Percentiles rank a stretch among this genome's conserved stretches.
Conservation (phyloP, 2,888 invertebrate species). For the Synergus laeviventris region DNA sequence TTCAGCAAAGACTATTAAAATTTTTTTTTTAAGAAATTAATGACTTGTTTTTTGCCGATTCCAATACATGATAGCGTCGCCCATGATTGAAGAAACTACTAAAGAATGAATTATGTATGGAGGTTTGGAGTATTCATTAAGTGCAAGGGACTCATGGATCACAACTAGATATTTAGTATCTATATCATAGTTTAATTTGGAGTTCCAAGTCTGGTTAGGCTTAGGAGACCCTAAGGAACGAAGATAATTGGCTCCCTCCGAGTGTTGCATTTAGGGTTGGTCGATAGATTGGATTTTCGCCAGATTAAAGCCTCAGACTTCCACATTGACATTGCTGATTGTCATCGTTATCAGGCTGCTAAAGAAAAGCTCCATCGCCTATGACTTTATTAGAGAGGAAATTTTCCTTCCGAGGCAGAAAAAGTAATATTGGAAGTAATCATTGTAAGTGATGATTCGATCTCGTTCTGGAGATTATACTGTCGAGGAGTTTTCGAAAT, state of each 20-base stretch:
- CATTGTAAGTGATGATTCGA: slow-evolving; percentile 18
- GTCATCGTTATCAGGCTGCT: slow-evolving; percentile 25
- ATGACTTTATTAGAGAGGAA: slow-evolving; percentile 31
- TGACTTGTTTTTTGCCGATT: too few species aligned
- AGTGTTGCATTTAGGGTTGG: slow-evolving; percentile 28
- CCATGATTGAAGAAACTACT: too few species aligned
- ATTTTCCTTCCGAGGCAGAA: not conserved
- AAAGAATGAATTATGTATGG: not conserved
- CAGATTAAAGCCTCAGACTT: slow-evolving; percentile 28
- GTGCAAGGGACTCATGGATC: slow-evolving; percentile 13
- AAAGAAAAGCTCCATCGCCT: not conserved
- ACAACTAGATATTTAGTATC: slow-evolving; percentile 28
- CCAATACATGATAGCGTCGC: too few species aligned
- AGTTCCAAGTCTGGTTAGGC: slow-evolving; percentile 19
- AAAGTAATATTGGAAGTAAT: slow-evolving; percentile 32
- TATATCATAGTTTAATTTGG: slow-evolving; percentile 22
- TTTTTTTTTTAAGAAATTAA: not conserved
- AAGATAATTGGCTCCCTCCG: slow-evolving; percentile 37
- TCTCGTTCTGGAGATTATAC: not conserved
- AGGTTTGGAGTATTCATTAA: slow-evolving; percentile 13
- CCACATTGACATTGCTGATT: slow-evolving; percentile 28
- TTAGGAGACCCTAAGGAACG: slow-evolving; percentile 31
- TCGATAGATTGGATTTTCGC: slow-evolving; percentile 28
- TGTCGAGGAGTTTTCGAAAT: slow-evolving; percentile 9
- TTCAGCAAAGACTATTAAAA: not conserved